phyloP scores from a whole-genome alignment of 2,888 invertebrate genomes.

The Hypsopygia costalis region DNA sequence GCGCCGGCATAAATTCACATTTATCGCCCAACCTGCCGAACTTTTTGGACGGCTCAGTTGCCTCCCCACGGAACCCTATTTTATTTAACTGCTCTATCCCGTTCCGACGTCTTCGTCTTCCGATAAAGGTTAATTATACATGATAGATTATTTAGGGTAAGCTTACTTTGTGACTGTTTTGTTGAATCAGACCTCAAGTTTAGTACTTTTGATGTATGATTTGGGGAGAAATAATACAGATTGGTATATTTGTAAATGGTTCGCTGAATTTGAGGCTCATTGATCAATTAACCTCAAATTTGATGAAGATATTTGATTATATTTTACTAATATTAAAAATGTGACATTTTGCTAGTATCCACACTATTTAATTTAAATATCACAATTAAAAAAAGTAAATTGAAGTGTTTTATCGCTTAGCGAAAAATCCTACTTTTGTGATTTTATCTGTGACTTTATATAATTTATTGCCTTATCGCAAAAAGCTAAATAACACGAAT shows the following conservation, averaged over 20 bases:
- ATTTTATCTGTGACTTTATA: too few species aligned
- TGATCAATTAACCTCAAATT: too few species aligned
- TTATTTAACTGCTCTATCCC: conserved; percentile 68
- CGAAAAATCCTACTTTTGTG: too few species aligned
- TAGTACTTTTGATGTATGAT: neutral
- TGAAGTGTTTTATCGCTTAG: too few species aligned
- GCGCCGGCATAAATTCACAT: conserved; percentile 70
- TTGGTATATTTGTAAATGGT: too few species aligned
- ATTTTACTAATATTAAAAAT: too few species aligned
- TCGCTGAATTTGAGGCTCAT: too few species aligned
- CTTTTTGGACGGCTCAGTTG: conserved; percentile 67
- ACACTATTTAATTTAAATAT: too few species aligned
- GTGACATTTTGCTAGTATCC: too few species aligned
- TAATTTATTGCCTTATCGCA: neutral
- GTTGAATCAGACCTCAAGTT: conserved; percentile 4
- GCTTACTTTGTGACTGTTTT: conserved; percentile 6
- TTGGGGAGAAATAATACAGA: neutral
- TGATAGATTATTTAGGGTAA: conserved; percentile 11
- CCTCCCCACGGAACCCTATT: conserved; percentile 59
- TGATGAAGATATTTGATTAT: too few species aligned
- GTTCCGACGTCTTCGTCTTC: conserved; percentile 41
- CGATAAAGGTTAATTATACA: conserved; percentile 51
- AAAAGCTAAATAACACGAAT: conserved; percentile 3
- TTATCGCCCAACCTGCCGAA: conserved; percentile 72
- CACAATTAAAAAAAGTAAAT: too few species aligned